Evolutionary conservation across 1,140 invertebrate species (phyloP).

Genomic region (Drosophila takahashii): DNA sequence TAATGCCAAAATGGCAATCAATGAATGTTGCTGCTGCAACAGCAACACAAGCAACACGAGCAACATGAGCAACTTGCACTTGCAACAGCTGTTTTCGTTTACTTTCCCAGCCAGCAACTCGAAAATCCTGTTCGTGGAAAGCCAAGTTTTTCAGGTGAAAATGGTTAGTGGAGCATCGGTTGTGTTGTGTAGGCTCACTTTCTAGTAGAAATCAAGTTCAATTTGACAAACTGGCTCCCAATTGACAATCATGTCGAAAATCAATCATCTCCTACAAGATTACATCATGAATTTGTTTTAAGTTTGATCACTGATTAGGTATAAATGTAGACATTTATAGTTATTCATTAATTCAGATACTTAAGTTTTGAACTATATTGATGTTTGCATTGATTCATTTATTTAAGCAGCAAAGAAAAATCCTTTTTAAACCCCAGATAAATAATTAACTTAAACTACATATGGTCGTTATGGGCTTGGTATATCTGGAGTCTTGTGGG

Average conservation of each 20-base stretch:
- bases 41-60: neutral
- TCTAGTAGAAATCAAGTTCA: constrained; percentile 30
- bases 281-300: too few species aligned
- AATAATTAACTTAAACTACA: too few species aligned
- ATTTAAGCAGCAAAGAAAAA: too few species aligned
- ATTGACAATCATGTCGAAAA: neutral
- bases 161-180: constrained; percentile 41
- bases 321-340: too few species aligned
- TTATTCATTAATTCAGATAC: too few species aligned
- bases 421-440: too few species aligned
- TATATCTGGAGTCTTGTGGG: neutral
- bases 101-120: constrained; percentile 52
- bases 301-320: too few species aligned
- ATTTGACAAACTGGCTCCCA: neutral
- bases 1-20: constrained; percentile 76
- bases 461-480: too few species aligned
- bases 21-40: constrained; percentile 48
- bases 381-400: too few species aligned
- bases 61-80: constrained; percentile 26
- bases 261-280: neutral
- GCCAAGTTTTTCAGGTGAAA: constrained; percentile 37
- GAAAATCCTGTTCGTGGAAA: constrained; percentile 70
- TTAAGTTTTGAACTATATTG: too few species aligned
- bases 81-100: constrained; percentile 64
- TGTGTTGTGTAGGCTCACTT: constrained; percentile 13